Conservation (phyloP, 2,797 vertebrate genomes). For the Erpetoichthys calabaricus region DNA sequence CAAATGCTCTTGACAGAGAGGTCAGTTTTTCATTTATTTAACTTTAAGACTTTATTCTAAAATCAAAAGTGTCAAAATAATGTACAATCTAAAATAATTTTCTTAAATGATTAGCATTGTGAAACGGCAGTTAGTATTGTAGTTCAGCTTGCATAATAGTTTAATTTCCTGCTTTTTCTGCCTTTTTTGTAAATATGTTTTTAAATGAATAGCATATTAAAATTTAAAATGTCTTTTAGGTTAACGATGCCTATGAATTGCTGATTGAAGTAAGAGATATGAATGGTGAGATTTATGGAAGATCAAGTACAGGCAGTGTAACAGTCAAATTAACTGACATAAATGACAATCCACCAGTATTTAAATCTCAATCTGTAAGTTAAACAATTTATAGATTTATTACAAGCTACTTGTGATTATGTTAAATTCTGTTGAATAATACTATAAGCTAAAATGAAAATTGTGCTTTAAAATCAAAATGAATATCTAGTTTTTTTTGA, state of each 20-base stretch:
- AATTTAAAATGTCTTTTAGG: conserved; percentile 31
- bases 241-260: conserved; percentile 37
- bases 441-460: background rate
- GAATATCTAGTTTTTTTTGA: no score
- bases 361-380: conserved; percentile 57
- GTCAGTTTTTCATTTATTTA: conserved; percentile 32
- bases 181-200: background rate
- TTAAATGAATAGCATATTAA: no score
- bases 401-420: no score
- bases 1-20: conserved; percentile 64
- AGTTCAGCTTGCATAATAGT: no score
- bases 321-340: conserved; percentile 53
- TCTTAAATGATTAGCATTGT: no score
- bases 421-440: background rate
- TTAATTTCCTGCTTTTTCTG: background rate
- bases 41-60: background rate
- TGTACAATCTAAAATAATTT: no score
- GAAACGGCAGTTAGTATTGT: no score
- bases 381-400: background rate
- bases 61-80: no score
- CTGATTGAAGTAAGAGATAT: conserved; percentile 58
- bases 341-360: conserved; percentile 70
- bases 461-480: no score
- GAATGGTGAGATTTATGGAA: conserved; percentile 40
- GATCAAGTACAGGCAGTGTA: conserved; percentile 51